Evolutionary conservation across 2,113 vertebrate species (phyloP), one percentile per base, ranked within the genome.

Genomic region (Gulo gulo): DNA sequence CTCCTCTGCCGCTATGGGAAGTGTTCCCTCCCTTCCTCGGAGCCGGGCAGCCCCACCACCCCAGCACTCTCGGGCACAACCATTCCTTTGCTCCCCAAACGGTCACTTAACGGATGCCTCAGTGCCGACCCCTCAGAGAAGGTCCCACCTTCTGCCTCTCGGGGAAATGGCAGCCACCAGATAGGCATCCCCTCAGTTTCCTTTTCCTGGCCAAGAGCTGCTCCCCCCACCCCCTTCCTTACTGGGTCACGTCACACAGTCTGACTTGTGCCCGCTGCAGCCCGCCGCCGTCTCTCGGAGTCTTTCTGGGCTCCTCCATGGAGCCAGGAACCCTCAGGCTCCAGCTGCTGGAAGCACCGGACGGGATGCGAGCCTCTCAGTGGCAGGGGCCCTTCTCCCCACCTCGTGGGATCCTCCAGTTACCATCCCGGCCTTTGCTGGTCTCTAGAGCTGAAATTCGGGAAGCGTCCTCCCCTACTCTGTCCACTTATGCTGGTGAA

Each of bases 61-160:
- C 24, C 63, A 4, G 55, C 0, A 6, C 23, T 42, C 47, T 4
- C 2, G 4, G 0, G 0, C 3, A 2, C 8, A n/a, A 1, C 26
- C 24, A 2, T 7, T 34, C 21, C 0, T 36, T 36, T 11, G 3
- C 34, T n/a, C n/a, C 5, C 7, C 1, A 7, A 20, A 82, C n/a
- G 4, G 0, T 2, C 12, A 39, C 7, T 36, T 7, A 11, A 0
- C 10, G 10, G 2, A 13, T 0, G 4, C 26, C 34, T 10, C 26
- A 10, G n/a, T 14, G 42, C 23, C 7, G 11, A 50, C 20, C 45
- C 10, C 3, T 20, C 80, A 18, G 15, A 39, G 73, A 59, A 7
- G 42, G 14, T 1, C 31, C 55, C n/a, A 4, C 2, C 50, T 76
- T 36, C 10, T 31, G 15, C 47, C 24, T 52, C 31, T 6, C 7